Conservation (phyloP, 2,797 vertebrate genomes). For the Nannoperca australis region DNA sequence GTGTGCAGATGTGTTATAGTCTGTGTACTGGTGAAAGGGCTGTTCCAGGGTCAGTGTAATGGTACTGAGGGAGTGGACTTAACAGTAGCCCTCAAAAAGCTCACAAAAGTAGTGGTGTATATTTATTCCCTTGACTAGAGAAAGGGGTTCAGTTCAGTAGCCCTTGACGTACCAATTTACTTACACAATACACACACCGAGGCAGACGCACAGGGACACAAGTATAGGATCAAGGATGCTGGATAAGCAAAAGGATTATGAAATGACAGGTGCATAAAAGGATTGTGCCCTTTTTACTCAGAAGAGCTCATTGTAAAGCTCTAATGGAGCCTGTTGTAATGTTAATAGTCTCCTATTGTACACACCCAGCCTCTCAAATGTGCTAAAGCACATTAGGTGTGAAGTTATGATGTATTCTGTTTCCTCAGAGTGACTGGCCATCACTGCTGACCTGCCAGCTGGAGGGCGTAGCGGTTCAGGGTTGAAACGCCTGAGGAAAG, state of each 20-base stretch:
- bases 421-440: not conserved
- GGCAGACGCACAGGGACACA: constrained; percentile 5
- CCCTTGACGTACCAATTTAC: not conserved
- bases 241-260: constrained; percentile 42
- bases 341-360: constrained; percentile 51
- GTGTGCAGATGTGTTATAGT: constrained; percentile 10
- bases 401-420: constrained; percentile 22
- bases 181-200: constrained; percentile 14
- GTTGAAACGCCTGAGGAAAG: too few relatives aligned
- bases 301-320: constrained; percentile 36
- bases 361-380: constrained; percentile 25
- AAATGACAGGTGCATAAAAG: constrained; percentile 61
- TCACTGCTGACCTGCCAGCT: too few relatives aligned
- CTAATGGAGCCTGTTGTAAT: constrained; percentile 50
- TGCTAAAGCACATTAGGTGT: constrained; percentile 27
- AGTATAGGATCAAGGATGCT: constrained; percentile 28
- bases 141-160: constrained; percentile 13
- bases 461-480: too few relatives aligned
- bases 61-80: constrained; percentile 2
- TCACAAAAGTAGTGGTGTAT: constrained; percentile 25
- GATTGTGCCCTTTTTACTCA: constrained; percentile 44
- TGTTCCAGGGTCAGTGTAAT: constrained; percentile 33
- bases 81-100: constrained; percentile 10
- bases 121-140: constrained; percentile 45
- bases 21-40: constrained; percentile 24